Conservation (phyloP, 2,797 vertebrate species). For the Gymnothorax reevesii region DNA sequence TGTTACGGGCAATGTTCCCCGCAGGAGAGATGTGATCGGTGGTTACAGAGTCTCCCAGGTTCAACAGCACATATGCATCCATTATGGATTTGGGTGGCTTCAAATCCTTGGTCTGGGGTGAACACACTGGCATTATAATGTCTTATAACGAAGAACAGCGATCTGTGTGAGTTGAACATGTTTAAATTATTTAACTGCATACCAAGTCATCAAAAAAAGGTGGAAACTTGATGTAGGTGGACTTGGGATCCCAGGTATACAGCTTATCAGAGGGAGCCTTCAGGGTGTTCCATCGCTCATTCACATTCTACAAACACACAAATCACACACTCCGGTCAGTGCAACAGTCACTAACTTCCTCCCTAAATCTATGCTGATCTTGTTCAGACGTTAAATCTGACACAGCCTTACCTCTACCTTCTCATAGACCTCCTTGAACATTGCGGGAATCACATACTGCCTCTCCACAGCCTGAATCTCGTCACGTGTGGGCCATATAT, state of each 20-base stretch:
- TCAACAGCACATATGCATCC: conserved; percentile 86
- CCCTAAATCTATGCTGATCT: not conserved
- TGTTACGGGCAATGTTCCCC: conserved; percentile 95
- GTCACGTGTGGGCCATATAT: conserved; percentile 93
- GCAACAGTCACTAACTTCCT: not conserved
- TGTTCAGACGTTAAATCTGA: not conserved
- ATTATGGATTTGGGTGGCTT: conserved; percentile 76
- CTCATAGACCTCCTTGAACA: conserved; percentile 97
- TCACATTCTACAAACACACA: conserved; percentile 76
- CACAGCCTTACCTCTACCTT: conserved; percentile 86
- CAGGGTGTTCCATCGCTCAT: conserved; percentile 91
- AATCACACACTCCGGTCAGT: not conserved
- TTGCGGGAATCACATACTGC: conserved; percentile 89
- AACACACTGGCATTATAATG: conserved; percentile 8
- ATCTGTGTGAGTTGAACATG: not conserved
- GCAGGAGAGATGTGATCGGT: conserved; percentile 98
- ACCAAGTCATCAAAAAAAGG: conserved; percentile 95
- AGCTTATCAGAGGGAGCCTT: conserved; percentile 84
- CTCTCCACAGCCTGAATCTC: conserved; percentile 92
- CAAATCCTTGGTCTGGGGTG: conserved; percentile 77
- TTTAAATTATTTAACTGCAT: conserved; percentile 32
- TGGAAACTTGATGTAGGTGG: conserved; percentile 97
- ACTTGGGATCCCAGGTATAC: conserved; percentile 90
- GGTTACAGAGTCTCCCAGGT: conserved; percentile 93
- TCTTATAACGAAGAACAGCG: not conserved